These are phyloP conservation scores for Pionites leucogaster DNA, from an alignment of 2,113 vertebrate species.

Conservation along the genomic window DNA sequence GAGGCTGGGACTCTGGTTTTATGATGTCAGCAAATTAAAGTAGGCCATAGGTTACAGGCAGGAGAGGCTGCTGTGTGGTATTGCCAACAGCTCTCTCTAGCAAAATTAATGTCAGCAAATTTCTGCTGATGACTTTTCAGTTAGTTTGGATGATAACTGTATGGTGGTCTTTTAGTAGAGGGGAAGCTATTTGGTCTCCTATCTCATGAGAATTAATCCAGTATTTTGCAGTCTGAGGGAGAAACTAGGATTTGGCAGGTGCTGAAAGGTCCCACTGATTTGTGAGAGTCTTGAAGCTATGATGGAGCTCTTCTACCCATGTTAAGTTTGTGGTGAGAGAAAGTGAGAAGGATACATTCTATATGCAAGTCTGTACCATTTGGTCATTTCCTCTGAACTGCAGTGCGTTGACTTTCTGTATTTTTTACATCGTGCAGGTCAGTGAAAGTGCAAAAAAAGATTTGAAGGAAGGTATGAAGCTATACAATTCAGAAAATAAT, in stretches of 20 bases:
- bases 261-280: not conserved
- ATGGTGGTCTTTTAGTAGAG: not conserved
- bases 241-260: not conserved
- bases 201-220: not conserved
- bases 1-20: not conserved
- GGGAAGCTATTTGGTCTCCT: not conserved
- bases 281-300: not conserved
- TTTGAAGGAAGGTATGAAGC: conserved; percentile 90
- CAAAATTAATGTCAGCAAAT: not conserved
- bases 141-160: not conserved
- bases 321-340: not conserved
- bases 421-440: conserved; percentile 76
- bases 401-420: not conserved
- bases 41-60: not conserved
- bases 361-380: not conserved
- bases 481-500: conserved; percentile 95
- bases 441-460: conserved; percentile 93
- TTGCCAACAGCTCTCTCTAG: not conserved
- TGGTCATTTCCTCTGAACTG: not conserved
- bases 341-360: not conserved
- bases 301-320: not conserved
- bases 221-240: not conserved
- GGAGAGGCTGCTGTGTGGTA: not conserved
- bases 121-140: not conserved
- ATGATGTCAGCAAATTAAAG: not conserved